A percentile compares a stretch with the other conserved stretches of the same genome.
Evolutionary conservation across 2,888 invertebrate species (phyloP).

Genomic region (Lepidocyrtinus sp.): DNA sequence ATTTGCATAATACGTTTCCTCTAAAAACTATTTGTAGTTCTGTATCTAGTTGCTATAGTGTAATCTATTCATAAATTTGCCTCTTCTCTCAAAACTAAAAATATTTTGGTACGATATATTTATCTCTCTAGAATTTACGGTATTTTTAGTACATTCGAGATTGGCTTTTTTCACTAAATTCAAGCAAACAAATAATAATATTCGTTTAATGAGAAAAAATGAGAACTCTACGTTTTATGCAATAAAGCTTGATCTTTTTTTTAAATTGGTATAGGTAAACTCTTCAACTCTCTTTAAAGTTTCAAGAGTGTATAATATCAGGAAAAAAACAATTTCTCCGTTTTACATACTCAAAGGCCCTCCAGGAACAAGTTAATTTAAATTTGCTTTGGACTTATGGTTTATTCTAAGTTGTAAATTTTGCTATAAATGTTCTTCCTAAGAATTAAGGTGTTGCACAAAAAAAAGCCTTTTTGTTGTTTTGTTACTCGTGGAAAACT

Average conservation of each 20-base stretch:
- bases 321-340: neutral
- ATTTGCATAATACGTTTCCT: conserved; percentile 21
- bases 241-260: conserved; percentile 10
- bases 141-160: conserved; percentile 14
- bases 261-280: neutral
- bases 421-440: no score
- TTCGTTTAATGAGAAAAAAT: neutral
- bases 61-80: neutral
- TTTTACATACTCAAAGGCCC: neutral
- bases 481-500: conserved; percentile 55
- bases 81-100: neutral
- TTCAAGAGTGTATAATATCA: conserved; percentile 12
- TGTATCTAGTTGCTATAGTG: neutral
- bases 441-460: conserved; percentile 40
- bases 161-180: neutral
- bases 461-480: conserved; percentile 54
- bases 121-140: neutral
- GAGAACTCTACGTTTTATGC: conserved; percentile 11
- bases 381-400: no score
- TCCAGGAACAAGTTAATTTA: neutral
- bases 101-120: conserved; percentile 11
- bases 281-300: neutral
- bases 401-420: no score
- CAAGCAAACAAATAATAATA: neutral
- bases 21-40: neutral